Conservation (phyloP, 1,140 invertebrate species). For the Drosophila arizonae region DNA sequence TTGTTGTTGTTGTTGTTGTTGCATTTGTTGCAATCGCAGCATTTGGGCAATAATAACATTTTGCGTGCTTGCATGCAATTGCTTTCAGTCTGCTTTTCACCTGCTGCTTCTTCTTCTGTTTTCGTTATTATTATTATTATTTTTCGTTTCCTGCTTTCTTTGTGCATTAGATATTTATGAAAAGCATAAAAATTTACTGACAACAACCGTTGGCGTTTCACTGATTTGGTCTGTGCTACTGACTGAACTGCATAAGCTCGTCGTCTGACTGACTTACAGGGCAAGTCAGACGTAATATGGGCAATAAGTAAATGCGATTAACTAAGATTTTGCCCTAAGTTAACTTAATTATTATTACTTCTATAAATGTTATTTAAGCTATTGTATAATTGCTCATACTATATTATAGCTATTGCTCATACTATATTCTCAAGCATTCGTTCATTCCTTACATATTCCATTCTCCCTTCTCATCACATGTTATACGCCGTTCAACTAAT, state of each 20-base stretch:
- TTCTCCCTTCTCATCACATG: not conserved
- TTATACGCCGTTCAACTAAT: conserved; percentile 5
- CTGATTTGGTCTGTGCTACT: not conserved
- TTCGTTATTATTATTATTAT: conserved; percentile 24
- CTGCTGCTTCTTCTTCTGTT: conserved; percentile 13
- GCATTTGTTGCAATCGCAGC: conserved; percentile 20
- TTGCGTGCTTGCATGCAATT: conserved; percentile 74
- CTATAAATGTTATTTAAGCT: too few relatives aligned
- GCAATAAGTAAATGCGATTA: too few relatives aligned
- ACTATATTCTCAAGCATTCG: too few relatives aligned
- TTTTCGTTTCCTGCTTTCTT: conserved; percentile 1
- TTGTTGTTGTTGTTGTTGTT: conserved; percentile 23
- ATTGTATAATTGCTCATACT: too few relatives aligned
- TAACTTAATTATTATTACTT: too few relatives aligned
- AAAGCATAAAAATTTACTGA: conserved; percentile 59
- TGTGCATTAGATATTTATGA: conserved; percentile 70
- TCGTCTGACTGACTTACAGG: too few relatives aligned
- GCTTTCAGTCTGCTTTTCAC: conserved; percentile 50
- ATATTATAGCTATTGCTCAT: too few relatives aligned
- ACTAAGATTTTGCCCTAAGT: too few relatives aligned
- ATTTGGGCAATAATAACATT: conserved; percentile 60
- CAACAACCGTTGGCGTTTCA: conserved; percentile 45
- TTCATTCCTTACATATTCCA: not conserved
- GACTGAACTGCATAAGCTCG: not conserved
- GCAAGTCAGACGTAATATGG: not conserved